Percentiles rank a stretch among this genome's conserved stretches.
These are phyloP conservation scores for Hoplodrina ambigua DNA, from an alignment of 2,888 invertebrate genomes.

Conservation along the genomic window DNA sequence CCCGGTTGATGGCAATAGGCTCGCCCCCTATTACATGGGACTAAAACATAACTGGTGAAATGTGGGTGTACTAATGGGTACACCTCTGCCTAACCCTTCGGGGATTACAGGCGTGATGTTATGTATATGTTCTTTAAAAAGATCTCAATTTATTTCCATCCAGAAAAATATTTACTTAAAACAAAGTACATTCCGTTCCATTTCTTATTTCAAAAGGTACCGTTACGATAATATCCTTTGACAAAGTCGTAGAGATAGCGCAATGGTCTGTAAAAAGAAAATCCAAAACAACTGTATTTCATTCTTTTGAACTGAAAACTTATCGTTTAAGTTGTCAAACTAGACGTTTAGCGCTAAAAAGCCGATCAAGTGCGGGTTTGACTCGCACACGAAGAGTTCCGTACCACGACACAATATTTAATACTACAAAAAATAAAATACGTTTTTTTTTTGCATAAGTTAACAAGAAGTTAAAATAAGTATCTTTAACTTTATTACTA, in stretches of 20 bases:
- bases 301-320: conserved; percentile 60
- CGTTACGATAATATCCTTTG: conserved; percentile 62
- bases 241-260: conserved; percentile 63
- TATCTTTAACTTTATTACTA: no score
- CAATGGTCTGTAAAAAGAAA: conserved; percentile 63
- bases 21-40: no score
- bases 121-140: conserved; percentile 18
- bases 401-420: no score
- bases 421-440: no score
- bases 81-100: no score
- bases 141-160: conserved; percentile 33
- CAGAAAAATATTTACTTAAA: conserved; percentile 54
- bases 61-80: no score
- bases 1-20: no score
- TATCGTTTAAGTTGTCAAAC: conserved; percentile 46
- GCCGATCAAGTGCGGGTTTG: background rate
- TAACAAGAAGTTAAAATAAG: no score
- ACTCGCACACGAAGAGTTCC: no score
- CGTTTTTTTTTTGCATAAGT: no score
- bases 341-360: conserved; percentile 43
- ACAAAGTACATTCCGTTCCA: conserved; percentile 49
- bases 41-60: no score
- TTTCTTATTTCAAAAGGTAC: conserved; percentile 57
- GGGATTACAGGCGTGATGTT: no score
- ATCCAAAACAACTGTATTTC: conserved; percentile 65